Evolutionary conservation across 2,888 invertebrate genomes (phyloP), one percentile per base, ranked within the genome.

Genomic region (Amiota communis): DNA sequence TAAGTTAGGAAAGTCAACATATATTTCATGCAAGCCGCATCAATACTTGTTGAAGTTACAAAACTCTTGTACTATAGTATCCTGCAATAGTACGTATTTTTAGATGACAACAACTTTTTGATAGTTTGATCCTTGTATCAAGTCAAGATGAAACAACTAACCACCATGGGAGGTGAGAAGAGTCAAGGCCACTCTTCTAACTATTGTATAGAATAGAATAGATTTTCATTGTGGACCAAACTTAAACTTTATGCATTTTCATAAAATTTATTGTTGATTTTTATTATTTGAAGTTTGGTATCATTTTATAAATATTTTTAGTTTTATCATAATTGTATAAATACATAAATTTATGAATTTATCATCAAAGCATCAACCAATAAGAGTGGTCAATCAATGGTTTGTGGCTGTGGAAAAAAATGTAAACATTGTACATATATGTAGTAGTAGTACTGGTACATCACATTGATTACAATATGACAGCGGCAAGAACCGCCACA

Each of bases 61-160:
- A n/a, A 56, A 64, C 64, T 64, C 15, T 65, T 65, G 10, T 36
- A 36, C 36, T 36, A 23, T 23, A 36, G 36, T 36, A 36, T 48
- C 46, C 4, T 12, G n/a, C 46, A 46, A 46, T 8, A 46, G 46
- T n/a, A n/a, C n/a, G n/a, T 56, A 36, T 36, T 36, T 36, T 36
- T 23, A 46, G 36, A n/a, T 13, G 13, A 13, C 46, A 46, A 46
- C 20, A 63, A 63, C 63, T 63, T 63, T 63, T 63, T 12, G 15
- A 63, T 63, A 63, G 23, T 36, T 63, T 63, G 63, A 63, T 63
- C n/a, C 46, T 63, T 63, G 23, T 63, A 46, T 46, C 63, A 46
- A 63, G 9, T 23, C 23, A 63, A 46, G 46, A n/a, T 12, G 46
- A 63, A 12, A 36, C 46, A 11, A 15, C 15, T 20, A 15, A 17